A percentile compares a stretch with the other conserved stretches of the same genome.
Conservation (phyloP, 2,113 vertebrate species). For the Sminthopsis crassicaudata region DNA sequence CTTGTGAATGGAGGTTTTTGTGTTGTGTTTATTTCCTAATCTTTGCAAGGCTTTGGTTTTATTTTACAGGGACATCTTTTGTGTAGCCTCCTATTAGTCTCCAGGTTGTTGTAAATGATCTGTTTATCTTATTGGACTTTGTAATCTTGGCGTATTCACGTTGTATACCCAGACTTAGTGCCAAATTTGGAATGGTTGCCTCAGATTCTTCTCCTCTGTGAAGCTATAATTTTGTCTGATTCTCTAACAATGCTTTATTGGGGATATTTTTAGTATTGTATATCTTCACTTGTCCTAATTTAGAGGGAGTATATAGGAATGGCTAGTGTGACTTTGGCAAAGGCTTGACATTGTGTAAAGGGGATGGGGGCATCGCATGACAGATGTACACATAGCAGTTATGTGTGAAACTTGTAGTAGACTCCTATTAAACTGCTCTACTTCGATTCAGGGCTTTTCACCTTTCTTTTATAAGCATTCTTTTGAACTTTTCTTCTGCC, state of each 20-base stretch:
- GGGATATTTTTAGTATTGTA: neutral
- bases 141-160: slow-evolving; percentile 11
- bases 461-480: slow-evolving; percentile 18
- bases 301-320: neutral
- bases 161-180: neutral
- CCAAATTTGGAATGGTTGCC: neutral
- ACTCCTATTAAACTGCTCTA: accelerated
- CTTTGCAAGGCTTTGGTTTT: slow-evolving; percentile 25
- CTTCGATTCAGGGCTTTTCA: accelerated
- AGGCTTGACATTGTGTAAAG: neutral
- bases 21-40: slow-evolving; percentile 1
- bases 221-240: neutral
- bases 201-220: neutral
- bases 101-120: slow-evolving; percentile 20
- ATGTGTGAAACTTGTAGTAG: neutral
- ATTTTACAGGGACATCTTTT: slow-evolving; percentile 12
- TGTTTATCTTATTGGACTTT: slow-evolving; percentile 21
- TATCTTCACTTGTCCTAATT: neutral
- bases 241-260: neutral
- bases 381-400: neutral
- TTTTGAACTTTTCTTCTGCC: slow-evolving; percentile 60
- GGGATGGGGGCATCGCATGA: neutral
- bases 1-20: neutral
- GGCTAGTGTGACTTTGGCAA: neutral
- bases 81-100: neutral